phyloP scores from a whole-genome alignment of 2,888 invertebrate genomes.

The Nomada hirtipes region DNA sequence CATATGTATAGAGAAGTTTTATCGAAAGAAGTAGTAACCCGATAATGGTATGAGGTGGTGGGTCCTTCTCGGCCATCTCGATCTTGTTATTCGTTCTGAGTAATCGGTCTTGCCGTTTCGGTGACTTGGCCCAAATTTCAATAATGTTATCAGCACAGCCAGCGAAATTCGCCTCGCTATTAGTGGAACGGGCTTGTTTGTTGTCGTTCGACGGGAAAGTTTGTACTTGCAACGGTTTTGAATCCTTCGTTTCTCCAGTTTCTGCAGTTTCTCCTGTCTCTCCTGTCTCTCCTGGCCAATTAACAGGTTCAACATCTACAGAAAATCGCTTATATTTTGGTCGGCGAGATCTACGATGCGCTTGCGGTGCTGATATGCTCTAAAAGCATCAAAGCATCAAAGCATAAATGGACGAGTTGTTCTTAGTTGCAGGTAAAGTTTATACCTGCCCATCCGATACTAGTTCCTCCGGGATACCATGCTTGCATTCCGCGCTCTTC shows the following conservation, averaged over 20 bases:
- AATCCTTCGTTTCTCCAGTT: neutral
- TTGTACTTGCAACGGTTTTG: neutral
- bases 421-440: neutral
- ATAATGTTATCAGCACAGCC: neutral
- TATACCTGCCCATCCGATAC: neutral
- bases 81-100: neutral
- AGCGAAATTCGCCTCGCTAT: neutral
- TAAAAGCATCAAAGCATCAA: constrained; percentile 6
- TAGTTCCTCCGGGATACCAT: neutral
- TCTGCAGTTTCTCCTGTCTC: no score
- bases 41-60: neutral
- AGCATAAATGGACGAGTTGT: neutral
- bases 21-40: constrained; percentile 18
- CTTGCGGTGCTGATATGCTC: constrained; percentile 35
- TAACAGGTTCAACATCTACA: neutral
- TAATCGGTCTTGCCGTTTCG: neutral
- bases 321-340: constrained; percentile 4
- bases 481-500: neutral
- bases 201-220: neutral
- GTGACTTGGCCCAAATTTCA: constrained; percentile 42
- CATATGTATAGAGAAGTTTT: neutral
- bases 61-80: no score
- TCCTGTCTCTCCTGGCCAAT: no score
- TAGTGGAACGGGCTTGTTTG: no score
- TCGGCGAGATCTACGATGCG: constrained; percentile 18